phyloP scores from a whole-genome alignment of 2,888 invertebrate species.

The Acleris laterana region DNA sequence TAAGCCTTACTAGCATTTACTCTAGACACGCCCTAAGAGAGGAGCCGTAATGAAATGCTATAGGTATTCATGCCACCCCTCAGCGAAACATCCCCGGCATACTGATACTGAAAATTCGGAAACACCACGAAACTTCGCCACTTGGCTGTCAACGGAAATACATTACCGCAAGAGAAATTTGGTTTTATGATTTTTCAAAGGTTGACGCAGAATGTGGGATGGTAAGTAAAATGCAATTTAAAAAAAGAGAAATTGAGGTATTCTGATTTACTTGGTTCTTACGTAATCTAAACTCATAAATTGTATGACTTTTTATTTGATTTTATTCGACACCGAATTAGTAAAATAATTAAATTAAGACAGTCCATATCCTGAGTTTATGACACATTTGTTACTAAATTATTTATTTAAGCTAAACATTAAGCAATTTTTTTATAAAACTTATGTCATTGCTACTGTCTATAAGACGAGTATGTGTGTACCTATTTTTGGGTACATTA shows the following conservation, averaged over 20 bases:
- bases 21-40: constrained; percentile 10
- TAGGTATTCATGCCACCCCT: constrained; percentile 37
- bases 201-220: not conserved
- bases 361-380: not conserved
- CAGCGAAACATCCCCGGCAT: constrained; percentile 29
- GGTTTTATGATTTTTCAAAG: constrained; percentile 31
- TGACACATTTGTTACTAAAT: not conserved
- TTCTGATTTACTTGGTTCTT: no score
- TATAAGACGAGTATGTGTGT: no score
- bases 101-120: constrained; percentile 34
- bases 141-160: constrained; percentile 29
- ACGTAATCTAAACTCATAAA: no score
- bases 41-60: constrained; percentile 34
- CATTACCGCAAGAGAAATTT: constrained; percentile 22
- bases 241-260: no score
- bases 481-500: no score
- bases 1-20: not conserved
- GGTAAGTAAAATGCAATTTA: not conserved
- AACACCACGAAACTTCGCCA: constrained; percentile 20
- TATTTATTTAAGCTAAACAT: not conserved
- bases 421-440: no score
- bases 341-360: no score
- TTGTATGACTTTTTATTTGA: no score
- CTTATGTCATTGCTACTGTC: no score
- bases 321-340: no score